Conservation (phyloP, 2,113 vertebrate species). For the Alethe castanea region DNA sequence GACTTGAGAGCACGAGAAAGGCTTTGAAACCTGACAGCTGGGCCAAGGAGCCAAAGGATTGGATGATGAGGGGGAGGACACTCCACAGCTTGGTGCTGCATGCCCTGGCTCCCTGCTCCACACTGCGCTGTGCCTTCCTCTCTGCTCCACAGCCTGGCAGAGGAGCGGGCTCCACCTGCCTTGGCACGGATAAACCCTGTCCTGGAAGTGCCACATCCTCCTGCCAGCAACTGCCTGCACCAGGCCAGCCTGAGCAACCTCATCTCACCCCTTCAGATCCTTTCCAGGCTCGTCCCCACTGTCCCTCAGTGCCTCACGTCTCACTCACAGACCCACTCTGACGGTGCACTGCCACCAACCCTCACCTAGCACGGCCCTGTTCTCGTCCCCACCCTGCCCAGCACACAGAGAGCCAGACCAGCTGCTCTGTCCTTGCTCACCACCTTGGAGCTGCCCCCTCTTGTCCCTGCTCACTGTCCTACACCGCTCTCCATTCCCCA, state of each 20-base stretch:
- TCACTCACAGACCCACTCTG: not conserved
- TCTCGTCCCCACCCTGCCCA: not conserved
- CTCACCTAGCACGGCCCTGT: not conserved
- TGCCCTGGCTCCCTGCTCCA: not conserved
- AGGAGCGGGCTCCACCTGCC: not conserved
- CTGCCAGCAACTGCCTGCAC: not conserved
- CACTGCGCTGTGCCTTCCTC: not conserved
- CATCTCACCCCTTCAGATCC: not conserved
- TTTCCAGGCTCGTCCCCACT: not conserved
- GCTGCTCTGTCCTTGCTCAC: not conserved
- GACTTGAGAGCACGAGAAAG: not conserved
- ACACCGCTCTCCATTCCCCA: not conserved
- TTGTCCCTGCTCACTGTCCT: fast-evolving
- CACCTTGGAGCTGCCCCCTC: fast-evolving
- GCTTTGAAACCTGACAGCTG: not conserved
- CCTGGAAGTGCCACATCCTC: not conserved
- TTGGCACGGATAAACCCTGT: not conserved
- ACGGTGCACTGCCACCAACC: fast-evolving
- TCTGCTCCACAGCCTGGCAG: not conserved
- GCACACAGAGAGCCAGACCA: not conserved
- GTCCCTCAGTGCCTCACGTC: not conserved
- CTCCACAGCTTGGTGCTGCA: not conserved
- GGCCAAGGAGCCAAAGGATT: not conserved
- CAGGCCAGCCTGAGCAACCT: not conserved
- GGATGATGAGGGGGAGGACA: not conserved